phyloP scores from a whole-genome alignment of 2,797 vertebrate genomes.

The Callimico goeldii region DNA sequence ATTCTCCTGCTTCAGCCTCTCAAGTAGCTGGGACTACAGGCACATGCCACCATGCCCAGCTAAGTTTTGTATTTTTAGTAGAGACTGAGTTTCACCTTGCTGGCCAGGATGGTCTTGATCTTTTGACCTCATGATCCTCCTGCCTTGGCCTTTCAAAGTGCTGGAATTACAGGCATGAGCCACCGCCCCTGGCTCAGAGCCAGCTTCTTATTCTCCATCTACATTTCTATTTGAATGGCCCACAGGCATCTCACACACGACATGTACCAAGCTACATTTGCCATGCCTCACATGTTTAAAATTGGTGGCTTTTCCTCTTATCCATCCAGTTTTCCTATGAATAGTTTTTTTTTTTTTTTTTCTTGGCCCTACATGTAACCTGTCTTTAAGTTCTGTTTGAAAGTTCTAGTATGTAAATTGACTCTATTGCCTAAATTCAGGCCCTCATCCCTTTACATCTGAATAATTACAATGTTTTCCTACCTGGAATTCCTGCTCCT shows the following conservation, averaged over 20 bases:
- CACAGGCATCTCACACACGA: neutral
- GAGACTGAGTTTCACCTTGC: too few species aligned
- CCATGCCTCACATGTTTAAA: neutral
- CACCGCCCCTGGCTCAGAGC: too few species aligned
- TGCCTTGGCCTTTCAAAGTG: too few species aligned
- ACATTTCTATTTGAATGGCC: neutral
- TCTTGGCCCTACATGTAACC: neutral
- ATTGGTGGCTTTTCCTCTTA: neutral
- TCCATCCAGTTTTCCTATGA: neutral
- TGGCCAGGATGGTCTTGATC: too few species aligned
- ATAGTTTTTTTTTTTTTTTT: neutral
- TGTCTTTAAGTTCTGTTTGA: neutral
- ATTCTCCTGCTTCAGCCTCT: too few species aligned
- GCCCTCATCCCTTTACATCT: neutral
- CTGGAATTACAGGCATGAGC: too few species aligned
- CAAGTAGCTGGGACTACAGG: too few species aligned
- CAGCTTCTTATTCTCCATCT: neutral
- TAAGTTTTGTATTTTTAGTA: too few species aligned
- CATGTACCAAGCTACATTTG: neutral
- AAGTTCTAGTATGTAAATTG: neutral
- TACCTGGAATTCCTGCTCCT: neutral
- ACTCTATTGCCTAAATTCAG: neutral
- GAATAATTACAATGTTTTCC: neutral
- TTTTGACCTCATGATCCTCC: too few species aligned
- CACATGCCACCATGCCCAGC: too few species aligned